phyloP scores from a whole-genome alignment of 2,797 vertebrate genomes.

The Caiman crocodilus region DNA sequence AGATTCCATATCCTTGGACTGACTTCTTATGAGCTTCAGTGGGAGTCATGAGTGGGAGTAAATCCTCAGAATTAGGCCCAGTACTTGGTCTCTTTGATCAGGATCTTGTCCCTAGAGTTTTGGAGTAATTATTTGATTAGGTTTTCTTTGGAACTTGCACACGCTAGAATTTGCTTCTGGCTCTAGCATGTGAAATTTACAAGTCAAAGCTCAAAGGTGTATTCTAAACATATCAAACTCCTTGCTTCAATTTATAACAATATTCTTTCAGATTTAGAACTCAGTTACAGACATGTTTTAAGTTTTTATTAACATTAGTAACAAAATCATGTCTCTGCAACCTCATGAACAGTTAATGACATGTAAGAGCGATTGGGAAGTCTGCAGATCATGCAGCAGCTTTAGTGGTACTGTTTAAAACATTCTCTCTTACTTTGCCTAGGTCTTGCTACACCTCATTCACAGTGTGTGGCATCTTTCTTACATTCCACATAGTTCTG shows the following conservation, averaged over 20 bases:
- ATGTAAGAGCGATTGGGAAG: not conserved
- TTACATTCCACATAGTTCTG: not conserved
- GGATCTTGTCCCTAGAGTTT: not conserved
- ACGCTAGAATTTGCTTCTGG: not conserved
- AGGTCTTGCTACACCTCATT: not conserved
- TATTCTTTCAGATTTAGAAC: not conserved
- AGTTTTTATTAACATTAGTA: not conserved
- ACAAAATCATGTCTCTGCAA: not conserved
- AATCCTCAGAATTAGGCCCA: not conserved
- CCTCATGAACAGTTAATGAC: not conserved
- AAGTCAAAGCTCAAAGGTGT: not conserved
- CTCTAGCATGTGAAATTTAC: not conserved
- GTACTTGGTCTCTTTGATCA: not conserved
- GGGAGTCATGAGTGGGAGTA: not conserved
- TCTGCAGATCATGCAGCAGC: not conserved
- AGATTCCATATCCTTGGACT: not conserved
- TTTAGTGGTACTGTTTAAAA: not conserved
- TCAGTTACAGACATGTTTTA: not conserved
- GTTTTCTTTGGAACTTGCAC: not conserved
- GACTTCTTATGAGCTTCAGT: not conserved
- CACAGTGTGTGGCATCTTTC: not conserved
- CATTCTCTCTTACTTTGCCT: not conserved
- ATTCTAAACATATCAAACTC: not conserved
- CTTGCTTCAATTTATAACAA: not conserved
- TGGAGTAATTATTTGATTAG: not conserved